These are phyloP conservation scores for Magallana nippona DNA, from an alignment of 2,888 invertebrate genomes.

Conservation along the genomic window DNA sequence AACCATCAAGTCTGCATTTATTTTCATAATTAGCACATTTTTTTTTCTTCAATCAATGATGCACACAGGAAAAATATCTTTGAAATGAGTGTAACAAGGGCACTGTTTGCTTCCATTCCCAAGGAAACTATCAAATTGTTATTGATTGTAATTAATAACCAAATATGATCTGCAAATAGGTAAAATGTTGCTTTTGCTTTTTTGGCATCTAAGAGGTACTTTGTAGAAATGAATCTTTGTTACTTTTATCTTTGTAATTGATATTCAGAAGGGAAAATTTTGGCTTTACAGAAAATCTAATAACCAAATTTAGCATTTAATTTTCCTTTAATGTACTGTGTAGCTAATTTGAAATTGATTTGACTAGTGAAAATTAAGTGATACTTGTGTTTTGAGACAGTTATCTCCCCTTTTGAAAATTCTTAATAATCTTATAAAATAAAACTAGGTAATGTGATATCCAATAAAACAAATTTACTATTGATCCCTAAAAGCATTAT, in stretches of 20 bases:
- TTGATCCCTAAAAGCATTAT: constrained; percentile 17
- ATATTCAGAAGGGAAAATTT: background rate
- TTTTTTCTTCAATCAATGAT: background rate
- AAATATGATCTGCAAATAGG: background rate
- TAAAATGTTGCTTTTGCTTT: background rate
- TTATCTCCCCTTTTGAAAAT: background rate
- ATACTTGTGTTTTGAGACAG: background rate
- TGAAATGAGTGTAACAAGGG: background rate
- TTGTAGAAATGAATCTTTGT: background rate
- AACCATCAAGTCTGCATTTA: background rate
- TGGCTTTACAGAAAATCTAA: background rate
- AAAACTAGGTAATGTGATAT: background rate
- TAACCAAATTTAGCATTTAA: constrained; percentile 1
- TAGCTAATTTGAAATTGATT: background rate
- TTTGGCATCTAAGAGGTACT: background rate
- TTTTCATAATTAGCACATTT: constrained; percentile 29
- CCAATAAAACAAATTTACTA: background rate
- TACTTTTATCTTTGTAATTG: background rate
- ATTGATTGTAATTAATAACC: background rate
- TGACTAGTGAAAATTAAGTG: background rate
- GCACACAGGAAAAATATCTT: background rate
- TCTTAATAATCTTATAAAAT: background rate
- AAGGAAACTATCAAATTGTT: background rate
- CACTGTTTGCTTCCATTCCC: background rate
- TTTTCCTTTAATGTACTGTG: background rate